Percentiles rank a stretch among this genome's conserved stretches.
phyloP scores from a whole-genome alignment of 2,113 vertebrate genomes.

The Rhegmatorhina hoffmannsi region DNA sequence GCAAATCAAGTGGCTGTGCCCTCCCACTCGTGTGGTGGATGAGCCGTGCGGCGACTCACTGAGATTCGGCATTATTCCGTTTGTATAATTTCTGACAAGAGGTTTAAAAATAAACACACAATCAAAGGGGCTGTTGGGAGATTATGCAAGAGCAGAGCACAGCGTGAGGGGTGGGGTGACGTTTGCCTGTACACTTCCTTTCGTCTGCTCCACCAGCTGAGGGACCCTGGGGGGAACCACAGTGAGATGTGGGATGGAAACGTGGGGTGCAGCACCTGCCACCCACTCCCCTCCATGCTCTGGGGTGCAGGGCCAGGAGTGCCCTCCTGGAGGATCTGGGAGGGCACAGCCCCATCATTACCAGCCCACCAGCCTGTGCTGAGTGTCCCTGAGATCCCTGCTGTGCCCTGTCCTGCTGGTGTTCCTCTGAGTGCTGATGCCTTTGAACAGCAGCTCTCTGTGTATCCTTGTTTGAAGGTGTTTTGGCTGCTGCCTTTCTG shows the following conservation, averaged over 20 bases:
- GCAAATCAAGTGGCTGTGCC: slow-evolving; percentile 59
- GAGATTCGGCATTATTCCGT: slow-evolving; percentile 12
- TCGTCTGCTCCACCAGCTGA: not conserved
- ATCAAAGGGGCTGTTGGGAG: not conserved
- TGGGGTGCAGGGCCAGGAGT: too few relatives aligned
- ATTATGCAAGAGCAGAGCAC: not conserved
- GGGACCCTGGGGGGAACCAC: not conserved
- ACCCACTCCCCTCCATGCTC: rapidly evolving
- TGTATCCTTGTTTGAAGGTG: not conserved
- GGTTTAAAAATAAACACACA: slow-evolving; percentile 44
- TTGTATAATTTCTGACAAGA: slow-evolving; percentile 9
- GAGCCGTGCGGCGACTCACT: not conserved
- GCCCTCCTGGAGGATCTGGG: not conserved
- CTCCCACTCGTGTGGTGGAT: slow-evolving; percentile 29
- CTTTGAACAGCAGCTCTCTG: not conserved
- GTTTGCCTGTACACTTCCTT: not conserved
- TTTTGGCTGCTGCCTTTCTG: not conserved
- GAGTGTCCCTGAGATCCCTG: not conserved
- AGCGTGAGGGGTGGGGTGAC: not conserved
- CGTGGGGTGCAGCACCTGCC: rapidly evolving
- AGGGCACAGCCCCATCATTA: not conserved
- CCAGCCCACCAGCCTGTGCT: not conserved
- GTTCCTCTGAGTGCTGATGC: not conserved
- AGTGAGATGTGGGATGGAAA: rapidly evolving
- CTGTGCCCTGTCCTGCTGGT: not conserved